Evolutionary conservation across 35 echinoderm and acorn worm species (phyloP).

Genomic region (Holothuria glaberrima): DNA sequence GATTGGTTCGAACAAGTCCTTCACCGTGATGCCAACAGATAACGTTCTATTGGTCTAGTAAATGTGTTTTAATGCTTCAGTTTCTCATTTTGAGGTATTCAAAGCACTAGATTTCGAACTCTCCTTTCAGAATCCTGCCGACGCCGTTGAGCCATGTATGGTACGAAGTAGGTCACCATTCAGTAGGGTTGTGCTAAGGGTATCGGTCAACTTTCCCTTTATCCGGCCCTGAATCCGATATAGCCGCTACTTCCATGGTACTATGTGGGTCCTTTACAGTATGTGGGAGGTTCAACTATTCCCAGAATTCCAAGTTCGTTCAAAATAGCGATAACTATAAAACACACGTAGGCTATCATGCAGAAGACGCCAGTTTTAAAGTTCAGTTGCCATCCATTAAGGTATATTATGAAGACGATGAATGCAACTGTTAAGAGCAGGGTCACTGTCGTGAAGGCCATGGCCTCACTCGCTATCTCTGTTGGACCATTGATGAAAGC

Average conservation of each 20-base stretch:
- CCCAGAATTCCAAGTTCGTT: slow-evolving; percentile 64
- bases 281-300: slow-evolving; percentile 34
- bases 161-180: no score
- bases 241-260: not conserved
- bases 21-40: no score
- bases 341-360: slow-evolving; percentile 23
- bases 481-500: slow-evolving; percentile 58
- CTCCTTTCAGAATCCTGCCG: no score
- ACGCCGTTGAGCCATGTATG: no score
- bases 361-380: slow-evolving; percentile 50
- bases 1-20: no score
- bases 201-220: no score
- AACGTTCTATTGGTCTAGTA: no score
- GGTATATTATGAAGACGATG: slow-evolving; percentile 69
- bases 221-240: no score
- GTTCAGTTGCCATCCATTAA: slow-evolving; percentile 85
- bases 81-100: no score
- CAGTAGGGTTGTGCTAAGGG: no score
- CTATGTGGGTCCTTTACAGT: slow-evolving; percentile 21
- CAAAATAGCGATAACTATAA: slow-evolving; percentile 57
- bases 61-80: no score
- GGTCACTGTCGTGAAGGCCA: slow-evolving; percentile 69
- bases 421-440: slow-evolving; percentile 80
- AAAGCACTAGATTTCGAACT: no score
- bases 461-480: slow-evolving; percentile 65